phyloP scores from a whole-genome alignment of 2,888 invertebrate genomes.

The Boloria selene region DNA sequence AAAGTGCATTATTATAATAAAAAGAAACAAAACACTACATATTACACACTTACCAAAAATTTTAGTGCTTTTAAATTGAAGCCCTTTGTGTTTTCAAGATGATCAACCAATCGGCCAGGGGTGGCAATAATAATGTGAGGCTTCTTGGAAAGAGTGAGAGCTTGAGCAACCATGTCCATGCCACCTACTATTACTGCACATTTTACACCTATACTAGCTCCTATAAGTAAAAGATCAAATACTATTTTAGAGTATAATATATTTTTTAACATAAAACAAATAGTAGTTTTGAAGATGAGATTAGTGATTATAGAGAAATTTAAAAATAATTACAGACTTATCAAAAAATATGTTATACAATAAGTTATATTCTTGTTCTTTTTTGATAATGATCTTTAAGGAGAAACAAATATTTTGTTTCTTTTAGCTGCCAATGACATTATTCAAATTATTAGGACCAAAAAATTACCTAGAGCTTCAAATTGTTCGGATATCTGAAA shows the following conservation, averaged over 20 bases:
- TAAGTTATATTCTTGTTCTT: no score
- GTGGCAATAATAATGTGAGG: constrained; percentile 99
- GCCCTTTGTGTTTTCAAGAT: constrained; percentile 98
- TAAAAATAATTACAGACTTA: no score
- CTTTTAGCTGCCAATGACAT: no score
- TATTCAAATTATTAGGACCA: not conserved
- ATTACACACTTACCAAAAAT: constrained; percentile 85
- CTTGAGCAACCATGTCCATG: constrained; percentile 98
- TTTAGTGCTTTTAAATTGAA: constrained; percentile 95
- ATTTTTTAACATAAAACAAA: not conserved
- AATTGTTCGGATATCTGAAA: constrained; percentile 99
- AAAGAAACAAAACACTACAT: not conserved
- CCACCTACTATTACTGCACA: constrained; percentile 99
- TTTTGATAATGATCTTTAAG: no score
- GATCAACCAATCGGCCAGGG: constrained; percentile 97
- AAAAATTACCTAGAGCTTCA: constrained; percentile 92
- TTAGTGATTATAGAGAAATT: not conserved
- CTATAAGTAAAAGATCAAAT: constrained; percentile 65
- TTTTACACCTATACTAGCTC: constrained; percentile 95
- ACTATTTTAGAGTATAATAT: no score
- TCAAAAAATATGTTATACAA: no score
- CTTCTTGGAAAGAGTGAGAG: constrained; percentile 94
- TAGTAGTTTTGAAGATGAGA: not conserved
- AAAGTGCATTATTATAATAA: no score
- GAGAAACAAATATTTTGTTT: no score